Evolutionary conservation across 2,888 invertebrate species (phyloP).

Genomic region (Rotaria magnacalcarata): DNA sequence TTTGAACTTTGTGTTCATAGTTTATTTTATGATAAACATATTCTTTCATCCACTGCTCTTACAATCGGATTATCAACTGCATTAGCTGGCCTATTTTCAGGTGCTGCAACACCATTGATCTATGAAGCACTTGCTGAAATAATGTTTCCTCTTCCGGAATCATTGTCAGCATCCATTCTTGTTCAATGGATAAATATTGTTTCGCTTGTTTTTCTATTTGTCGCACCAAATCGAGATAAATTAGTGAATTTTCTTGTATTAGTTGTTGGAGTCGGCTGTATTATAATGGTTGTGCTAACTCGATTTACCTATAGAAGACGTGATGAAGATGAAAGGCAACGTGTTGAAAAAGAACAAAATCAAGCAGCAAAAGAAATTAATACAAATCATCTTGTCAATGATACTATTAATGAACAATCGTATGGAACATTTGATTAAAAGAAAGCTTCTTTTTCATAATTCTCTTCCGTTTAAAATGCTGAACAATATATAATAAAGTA

Average conservation of each 20-base stretch:
- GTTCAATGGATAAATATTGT: constrained; percentile 23
- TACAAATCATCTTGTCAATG: background rate
- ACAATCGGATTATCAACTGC: background rate
- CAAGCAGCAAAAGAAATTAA: background rate
- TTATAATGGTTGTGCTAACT: background rate
- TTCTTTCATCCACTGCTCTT: background rate
- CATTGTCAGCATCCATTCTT: constrained; percentile 12
- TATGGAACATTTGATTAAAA: background rate
- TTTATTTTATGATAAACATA: constrained; percentile 14
- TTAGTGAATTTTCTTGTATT: constrained; percentile 6
- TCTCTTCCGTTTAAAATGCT: too few species aligned
- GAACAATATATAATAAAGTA: too few species aligned
- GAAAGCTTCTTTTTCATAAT: too few species aligned
- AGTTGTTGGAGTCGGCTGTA: background rate
- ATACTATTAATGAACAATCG: background rate
- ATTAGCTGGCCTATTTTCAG: background rate
- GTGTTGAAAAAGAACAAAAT: constrained; percentile 11
- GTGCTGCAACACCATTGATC: background rate
- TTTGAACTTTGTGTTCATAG: constrained; percentile 16
- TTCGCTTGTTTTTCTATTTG: constrained; percentile 8
- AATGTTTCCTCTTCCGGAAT: constrained; percentile 26
- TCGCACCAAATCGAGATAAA: background rate
- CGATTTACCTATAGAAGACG: background rate
- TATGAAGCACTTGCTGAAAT: constrained; percentile 27
- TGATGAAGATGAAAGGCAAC: constrained; percentile 20